These are phyloP conservation scores for Coregonus sp. DNA, from an alignment of 2,797 vertebrate genomes.

Conservation along the genomic window DNA sequence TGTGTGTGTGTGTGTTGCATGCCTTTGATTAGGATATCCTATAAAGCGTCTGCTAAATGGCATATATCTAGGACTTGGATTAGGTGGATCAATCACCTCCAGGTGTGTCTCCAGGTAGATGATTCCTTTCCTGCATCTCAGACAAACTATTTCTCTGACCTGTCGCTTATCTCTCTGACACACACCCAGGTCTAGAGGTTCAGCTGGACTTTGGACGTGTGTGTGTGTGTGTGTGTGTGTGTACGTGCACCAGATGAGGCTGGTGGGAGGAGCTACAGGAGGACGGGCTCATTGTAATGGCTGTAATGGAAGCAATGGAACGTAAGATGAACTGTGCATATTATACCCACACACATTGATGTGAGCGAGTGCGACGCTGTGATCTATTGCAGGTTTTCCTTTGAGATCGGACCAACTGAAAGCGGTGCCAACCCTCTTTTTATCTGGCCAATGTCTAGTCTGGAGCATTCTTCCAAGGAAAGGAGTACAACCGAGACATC, in stretches of 20 bases:
- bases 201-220: background rate
- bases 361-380: background rate
- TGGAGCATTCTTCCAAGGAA: background rate
- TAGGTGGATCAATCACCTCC: background rate
- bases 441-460: background rate
- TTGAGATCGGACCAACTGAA: background rate
- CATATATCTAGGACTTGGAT: background rate
- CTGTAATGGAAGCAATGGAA: background rate
- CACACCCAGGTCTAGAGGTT: background rate
- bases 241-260: too few species aligned
- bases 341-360: background rate
- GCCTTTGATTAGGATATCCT: background rate
- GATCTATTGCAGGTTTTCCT: background rate
- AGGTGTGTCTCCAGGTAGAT: background rate
- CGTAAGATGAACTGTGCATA: too few species aligned
- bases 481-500: constrained; percentile 3
- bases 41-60: background rate
- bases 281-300: too few species aligned
- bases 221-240: background rate
- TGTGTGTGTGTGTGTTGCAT: background rate
- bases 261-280: too few species aligned
- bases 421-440: constrained; percentile 5
- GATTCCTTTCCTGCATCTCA: background rate
- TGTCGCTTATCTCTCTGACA: background rate
- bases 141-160: background rate